These are phyloP conservation scores for Nilaparvata lugens DNA, from an alignment of 1,140 invertebrate species.

Conservation along the genomic window DNA sequence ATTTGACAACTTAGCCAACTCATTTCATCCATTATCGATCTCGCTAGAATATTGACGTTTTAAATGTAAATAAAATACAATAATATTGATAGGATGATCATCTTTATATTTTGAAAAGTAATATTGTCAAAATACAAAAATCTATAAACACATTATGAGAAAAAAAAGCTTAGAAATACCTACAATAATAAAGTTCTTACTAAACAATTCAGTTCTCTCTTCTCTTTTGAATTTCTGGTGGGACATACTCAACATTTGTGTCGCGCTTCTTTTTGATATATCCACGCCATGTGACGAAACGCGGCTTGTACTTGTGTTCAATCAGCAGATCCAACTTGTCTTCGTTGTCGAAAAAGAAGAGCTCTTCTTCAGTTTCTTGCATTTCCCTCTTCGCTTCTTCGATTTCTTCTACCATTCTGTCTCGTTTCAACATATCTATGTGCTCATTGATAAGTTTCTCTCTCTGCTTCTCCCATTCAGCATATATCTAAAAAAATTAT, in stretches of 20 bases:
- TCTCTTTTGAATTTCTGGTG: background rate
- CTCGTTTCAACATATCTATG: slow-evolving; percentile 44
- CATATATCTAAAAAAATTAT: slow-evolving; percentile 39
- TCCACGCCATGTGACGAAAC: slow-evolving; percentile 1
- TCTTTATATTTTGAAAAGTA: background rate
- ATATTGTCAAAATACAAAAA: background rate
- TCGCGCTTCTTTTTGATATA: slow-evolving; percentile 19
- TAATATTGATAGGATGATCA: too few species aligned
- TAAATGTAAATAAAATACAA: too few species aligned
- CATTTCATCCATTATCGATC: too few species aligned
- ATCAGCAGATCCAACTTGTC: slow-evolving; percentile 62
- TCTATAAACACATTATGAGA: background rate
- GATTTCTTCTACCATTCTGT: slow-evolving; percentile 45
- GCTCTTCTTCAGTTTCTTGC: slow-evolving; percentile 47
- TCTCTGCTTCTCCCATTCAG: slow-evolving; percentile 46
- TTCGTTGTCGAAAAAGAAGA: slow-evolving; percentile 72
- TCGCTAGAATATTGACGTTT: too few species aligned
- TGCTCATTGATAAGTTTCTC: slow-evolving; percentile 33
- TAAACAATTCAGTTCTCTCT: background rate
- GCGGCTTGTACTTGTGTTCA: slow-evolving; percentile 34
- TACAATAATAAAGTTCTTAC: too few species aligned
- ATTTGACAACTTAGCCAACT: too few species aligned
- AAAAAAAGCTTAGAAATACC: background rate
- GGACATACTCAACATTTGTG: background rate
- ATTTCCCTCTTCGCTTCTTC: slow-evolving; percentile 48